phyloP scores from a whole-genome alignment of 1,140 invertebrate genomes.

The Eriocheir sinensis region DNA sequence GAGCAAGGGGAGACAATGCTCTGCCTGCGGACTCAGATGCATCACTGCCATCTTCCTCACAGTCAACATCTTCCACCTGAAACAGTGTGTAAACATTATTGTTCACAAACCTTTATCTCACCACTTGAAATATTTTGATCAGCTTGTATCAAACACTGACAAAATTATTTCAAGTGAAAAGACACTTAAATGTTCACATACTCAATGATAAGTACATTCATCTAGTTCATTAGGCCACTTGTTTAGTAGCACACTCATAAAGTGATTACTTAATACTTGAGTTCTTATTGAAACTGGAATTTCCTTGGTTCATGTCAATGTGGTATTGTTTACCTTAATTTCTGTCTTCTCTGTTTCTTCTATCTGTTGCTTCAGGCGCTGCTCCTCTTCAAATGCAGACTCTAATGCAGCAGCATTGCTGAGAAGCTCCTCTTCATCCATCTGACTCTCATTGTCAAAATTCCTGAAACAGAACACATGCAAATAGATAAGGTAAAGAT shows the following conservation, averaged over 20 bases:
- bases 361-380: constrained; percentile 88
- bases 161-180: no score
- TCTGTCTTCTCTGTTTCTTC: constrained; percentile 78
- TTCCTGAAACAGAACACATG: constrained; percentile 72
- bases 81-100: not conserved
- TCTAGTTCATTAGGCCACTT: no score
- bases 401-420: constrained; percentile 84
- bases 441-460: constrained; percentile 80
- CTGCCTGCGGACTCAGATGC: constrained; percentile 52
- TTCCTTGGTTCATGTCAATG: no score
- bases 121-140: no score
- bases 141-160: no score
- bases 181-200: no score
- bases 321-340: constrained; percentile 79
- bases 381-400: constrained; percentile 90
- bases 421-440: constrained; percentile 83
- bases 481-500: not conserved
- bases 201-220: no score
- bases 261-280: no score
- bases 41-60: constrained; percentile 72
- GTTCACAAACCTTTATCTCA: not conserved
- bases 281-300: no score
- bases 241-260: no score
- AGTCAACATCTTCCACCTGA: constrained; percentile 68
- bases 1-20: constrained; percentile 56